Conservation (phyloP, 2,797 vertebrate genomes). For the Chrysocyon brachyurus region DNA sequence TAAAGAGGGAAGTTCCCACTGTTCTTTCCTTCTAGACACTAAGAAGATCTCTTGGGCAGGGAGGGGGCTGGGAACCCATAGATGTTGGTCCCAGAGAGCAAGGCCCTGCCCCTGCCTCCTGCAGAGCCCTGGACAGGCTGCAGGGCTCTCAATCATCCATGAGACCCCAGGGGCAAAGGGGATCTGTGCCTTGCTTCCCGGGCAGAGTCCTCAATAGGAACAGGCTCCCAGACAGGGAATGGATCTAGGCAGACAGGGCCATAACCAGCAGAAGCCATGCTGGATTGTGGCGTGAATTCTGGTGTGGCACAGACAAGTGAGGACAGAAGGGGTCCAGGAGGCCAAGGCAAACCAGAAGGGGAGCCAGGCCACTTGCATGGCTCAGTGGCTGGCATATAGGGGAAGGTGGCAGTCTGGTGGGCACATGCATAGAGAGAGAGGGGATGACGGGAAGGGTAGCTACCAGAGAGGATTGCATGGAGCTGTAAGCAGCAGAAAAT, state of each 20-base stretch:
- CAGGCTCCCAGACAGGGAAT: neutral
- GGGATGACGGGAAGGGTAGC: neutral
- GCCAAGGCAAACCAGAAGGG: neutral
- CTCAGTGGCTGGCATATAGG: neutral
- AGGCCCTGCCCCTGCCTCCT: too few relatives aligned
- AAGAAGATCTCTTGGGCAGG: neutral
- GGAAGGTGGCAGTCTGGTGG: neutral
- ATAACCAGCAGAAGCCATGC: fast-evolving
- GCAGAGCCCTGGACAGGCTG: neutral
- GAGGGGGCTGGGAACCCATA: fast-evolving
- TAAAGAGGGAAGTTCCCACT: neutral
- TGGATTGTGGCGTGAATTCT: neutral
- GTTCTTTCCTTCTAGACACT: neutral
- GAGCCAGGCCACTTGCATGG: fast-evolving
- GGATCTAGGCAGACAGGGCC: neutral
- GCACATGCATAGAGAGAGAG: too few relatives aligned
- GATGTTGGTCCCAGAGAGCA: neutral
- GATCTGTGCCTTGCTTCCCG: neutral
- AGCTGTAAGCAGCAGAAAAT: neutral
- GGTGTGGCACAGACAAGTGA: neutral
- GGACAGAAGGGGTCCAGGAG: neutral
- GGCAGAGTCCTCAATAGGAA: neutral
- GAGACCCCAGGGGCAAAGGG: neutral
- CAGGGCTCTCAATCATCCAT: too few relatives aligned
- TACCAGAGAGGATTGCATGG: neutral